Evolutionary conservation across 2,888 invertebrate species (phyloP).

Genomic region (Drosophila mercatorum): DNA sequence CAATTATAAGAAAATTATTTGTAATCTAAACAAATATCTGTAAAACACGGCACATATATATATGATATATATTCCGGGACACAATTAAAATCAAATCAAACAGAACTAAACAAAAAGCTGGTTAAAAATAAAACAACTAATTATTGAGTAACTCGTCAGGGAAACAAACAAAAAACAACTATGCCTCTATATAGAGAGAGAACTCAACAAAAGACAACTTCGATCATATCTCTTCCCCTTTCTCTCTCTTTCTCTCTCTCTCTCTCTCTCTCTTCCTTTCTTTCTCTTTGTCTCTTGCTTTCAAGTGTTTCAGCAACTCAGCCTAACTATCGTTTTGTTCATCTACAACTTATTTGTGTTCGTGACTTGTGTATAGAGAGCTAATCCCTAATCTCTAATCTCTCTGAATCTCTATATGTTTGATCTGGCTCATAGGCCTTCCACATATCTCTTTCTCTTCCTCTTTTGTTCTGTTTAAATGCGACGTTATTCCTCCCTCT

Average conservation of each 20-base stretch:
- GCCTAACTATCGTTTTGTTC: constrained; percentile 73
- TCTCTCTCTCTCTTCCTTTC: not conserved
- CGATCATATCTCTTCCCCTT: not conserved
- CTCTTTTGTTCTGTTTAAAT: not conserved
- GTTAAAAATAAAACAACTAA: constrained; percentile 19
- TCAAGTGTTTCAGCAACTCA: constrained; percentile 53
- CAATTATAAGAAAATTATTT: constrained; percentile 67
- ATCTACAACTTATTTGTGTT: constrained; percentile 54
- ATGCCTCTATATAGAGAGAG: constrained; percentile 1
- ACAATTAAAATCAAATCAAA: constrained; percentile 38
- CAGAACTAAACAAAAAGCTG: constrained; percentile 14
- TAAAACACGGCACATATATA: constrained; percentile 19
- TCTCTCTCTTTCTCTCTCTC: not conserved
- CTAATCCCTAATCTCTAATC: not conserved
- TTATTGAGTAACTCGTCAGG: constrained; percentile 44
- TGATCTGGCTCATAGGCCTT: constrained; percentile 1
- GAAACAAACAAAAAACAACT: constrained; percentile 5
- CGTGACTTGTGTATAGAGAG: not conserved
- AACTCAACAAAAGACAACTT: constrained; percentile 6
- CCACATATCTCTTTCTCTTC: not conserved
- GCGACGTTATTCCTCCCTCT: not conserved
- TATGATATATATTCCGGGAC: constrained; percentile 24
- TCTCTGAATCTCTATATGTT: not conserved
- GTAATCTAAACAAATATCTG: constrained; percentile 34
- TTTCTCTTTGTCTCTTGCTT: not conserved